phyloP scores from a whole-genome alignment of 2,113 vertebrate genomes.

The Oryzias curvinotus region DNA sequence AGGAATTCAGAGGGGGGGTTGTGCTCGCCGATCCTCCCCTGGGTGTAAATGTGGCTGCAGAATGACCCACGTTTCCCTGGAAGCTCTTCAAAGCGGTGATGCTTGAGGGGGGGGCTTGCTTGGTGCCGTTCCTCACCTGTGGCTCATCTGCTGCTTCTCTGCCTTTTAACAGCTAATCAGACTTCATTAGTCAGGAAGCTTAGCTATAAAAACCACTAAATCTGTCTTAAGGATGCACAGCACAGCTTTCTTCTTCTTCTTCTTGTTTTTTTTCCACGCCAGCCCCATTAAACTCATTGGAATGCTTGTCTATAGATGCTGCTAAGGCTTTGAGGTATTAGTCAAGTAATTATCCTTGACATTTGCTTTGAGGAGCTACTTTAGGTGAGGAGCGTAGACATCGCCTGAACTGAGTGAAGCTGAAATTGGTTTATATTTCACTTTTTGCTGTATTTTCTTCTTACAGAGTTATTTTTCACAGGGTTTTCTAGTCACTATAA shows the following conservation, averaged over 20 bases:
- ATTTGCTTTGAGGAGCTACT: constrained; percentile 29
- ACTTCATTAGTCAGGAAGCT: constrained; percentile 27
- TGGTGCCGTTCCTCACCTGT: constrained; percentile 20
- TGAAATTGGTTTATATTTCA: constrained; percentile 9
- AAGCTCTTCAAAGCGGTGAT: constrained; percentile 25
- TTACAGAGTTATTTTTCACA: constrained; percentile 5
- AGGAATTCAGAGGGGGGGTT: constrained; percentile 13
- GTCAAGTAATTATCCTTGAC: constrained; percentile 60
- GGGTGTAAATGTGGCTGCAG: constrained; percentile 32
- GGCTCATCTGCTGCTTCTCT: constrained; percentile 44
- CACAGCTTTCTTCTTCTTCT: constrained; percentile 5
- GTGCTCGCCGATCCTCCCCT: constrained; percentile 21
- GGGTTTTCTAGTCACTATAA: constrained; percentile 27
- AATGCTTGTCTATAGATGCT: constrained; percentile 37
- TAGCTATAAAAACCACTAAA: constrained; percentile 45
- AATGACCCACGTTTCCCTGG: constrained; percentile 39
- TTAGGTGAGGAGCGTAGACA: constrained; percentile 18
- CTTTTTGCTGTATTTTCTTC: constrained; percentile 9
- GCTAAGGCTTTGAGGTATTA: constrained; percentile 55
- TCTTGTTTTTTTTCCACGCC: constrained; percentile 12
- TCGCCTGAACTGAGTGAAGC: neutral
- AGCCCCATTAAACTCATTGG: constrained; percentile 44
- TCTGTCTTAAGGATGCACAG: constrained; percentile 29
- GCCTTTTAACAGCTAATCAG: constrained; percentile 49
- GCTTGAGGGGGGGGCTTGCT: constrained; percentile 38